Base-by-base conservation (phyloP, 2,113 vertebrate genomes). In the Pelmatolapia mariae region DNA sequence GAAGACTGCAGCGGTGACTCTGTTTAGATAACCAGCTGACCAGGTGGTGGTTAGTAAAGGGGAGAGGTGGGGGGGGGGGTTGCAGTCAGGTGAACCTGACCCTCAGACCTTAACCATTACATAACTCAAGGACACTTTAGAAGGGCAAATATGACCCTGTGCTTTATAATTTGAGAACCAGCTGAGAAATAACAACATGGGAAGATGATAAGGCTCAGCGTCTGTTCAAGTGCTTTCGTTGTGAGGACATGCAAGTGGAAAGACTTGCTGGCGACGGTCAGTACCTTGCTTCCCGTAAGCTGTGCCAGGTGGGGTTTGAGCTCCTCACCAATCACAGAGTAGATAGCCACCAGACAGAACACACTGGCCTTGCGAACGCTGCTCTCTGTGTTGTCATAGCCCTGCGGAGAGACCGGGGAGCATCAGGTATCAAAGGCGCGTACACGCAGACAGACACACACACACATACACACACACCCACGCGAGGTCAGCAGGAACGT, bases 351-450 rank as follows among this genome's bases (percentile, higher is more conserved):
- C 38, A 99, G 94, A 92, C 99, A 99, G 96, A 99, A 99, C 24
- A 99, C 99, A 3, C 99, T 99, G 95, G 99, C 98, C 96, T 99
- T 99, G 59, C 99, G 97, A 90, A 99, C 99, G 5, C 99, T 99
- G 96, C 99, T 99, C 95, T 99, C 99, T 0, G 98, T 98, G 94
- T 99, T 99, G 93, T 99, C 99, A 15, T 99, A 99, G 89, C 99
- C 98, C 99, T 99, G 84, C 59, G 45, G 57, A 56, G 82, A 91
- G n/a, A 87, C 5, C n/a, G 68, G 63, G 40, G 26, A 82, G 85
- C 86, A 85, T 86, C 47, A 88, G 40, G 22, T 54, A 73, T 22
- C 26, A 22, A 76, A 84, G 36, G 38, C 2, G 11, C 22, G 6
- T 22, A 40, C 63, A 40, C 2, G 13, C 36, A 36, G 85, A 87